Conservation (phyloP, 2,113 vertebrate species). For the Archilochus colubris region DNA sequence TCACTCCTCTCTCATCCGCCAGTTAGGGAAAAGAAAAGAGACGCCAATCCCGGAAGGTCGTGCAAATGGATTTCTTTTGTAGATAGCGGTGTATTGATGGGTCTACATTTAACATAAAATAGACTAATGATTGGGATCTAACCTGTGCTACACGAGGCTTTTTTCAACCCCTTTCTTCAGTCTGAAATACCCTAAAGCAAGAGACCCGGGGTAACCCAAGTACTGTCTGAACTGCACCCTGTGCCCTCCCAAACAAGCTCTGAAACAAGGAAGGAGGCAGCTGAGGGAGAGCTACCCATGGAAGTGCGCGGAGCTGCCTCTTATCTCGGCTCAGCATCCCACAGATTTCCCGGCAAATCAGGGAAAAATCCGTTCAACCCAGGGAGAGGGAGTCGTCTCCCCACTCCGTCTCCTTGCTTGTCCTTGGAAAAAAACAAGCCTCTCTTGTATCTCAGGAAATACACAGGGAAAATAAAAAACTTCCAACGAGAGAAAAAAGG, state of each 20-base stretch:
- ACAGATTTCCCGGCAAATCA: neutral
- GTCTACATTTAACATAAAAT: neutral
- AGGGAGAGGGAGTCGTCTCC: neutral
- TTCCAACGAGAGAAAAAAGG: neutral
- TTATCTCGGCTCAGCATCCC: neutral
- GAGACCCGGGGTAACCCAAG: neutral
- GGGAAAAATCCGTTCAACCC: neutral
- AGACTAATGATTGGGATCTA: neutral
- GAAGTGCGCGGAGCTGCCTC: accelerated
- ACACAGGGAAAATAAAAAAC: accelerated
- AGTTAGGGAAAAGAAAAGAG: neutral
- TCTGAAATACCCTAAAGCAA: neutral
- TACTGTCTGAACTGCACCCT: neutral
- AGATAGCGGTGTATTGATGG: neutral
- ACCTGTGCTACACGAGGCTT: neutral
- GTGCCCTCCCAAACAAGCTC: neutral
- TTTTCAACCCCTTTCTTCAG: neutral
- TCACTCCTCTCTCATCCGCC: neutral
- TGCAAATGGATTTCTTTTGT: neutral
- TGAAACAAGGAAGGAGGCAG: neutral
- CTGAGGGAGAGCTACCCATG: neutral
- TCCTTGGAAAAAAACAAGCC: neutral
- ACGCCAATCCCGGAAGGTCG: neutral
- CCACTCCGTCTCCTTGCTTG: neutral
- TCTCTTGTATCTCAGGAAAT: neutral